These are phyloP conservation scores for Biston stratarius DNA, from an alignment of 2,888 invertebrate species.

Conservation along the genomic window DNA sequence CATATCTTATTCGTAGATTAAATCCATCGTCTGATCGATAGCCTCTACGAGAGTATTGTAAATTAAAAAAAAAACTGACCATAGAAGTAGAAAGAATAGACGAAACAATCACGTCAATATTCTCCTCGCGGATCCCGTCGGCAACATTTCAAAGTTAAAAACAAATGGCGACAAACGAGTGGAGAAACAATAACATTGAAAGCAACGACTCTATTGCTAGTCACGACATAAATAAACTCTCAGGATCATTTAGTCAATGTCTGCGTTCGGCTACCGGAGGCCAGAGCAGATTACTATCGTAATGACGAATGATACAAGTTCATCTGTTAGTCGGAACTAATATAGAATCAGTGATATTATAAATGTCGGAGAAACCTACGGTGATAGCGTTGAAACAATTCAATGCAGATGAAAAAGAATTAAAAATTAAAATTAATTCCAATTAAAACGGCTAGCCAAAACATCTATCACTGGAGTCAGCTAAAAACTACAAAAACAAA, in stretches of 20 bases:
- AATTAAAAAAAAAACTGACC: too few relatives aligned
- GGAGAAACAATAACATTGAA: slow-evolving; percentile 33
- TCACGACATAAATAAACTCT: slow-evolving; percentile 56
- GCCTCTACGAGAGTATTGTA: too few relatives aligned
- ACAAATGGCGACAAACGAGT: slow-evolving; percentile 23
- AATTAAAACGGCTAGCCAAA: too few relatives aligned
- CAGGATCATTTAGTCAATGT: slow-evolving; percentile 64
- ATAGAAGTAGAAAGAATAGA: too few relatives aligned
- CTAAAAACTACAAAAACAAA: too few relatives aligned
- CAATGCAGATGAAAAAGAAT: slow-evolving; percentile 4
- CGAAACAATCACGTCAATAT: too few relatives aligned
- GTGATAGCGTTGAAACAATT: slow-evolving; percentile 29
- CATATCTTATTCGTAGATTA: too few relatives aligned
- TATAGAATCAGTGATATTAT: slow-evolving; percentile 32
- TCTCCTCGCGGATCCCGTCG: too few relatives aligned
- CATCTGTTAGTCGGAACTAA: slow-evolving; percentile 36
- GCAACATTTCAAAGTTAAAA: neutral
- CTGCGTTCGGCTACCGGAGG: slow-evolving; percentile 53
- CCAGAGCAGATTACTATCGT: slow-evolving; percentile 44
- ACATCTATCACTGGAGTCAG: too few relatives aligned
- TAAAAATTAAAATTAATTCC: neutral
- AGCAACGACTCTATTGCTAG: slow-evolving; percentile 43
- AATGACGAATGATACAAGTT: slow-evolving; percentile 43
- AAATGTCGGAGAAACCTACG: slow-evolving; percentile 23
- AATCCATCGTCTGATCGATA: too few relatives aligned